phyloP scores from a whole-genome alignment of 1,140 invertebrate genomes.

The Pseudomyrmex dendroicus region DNA sequence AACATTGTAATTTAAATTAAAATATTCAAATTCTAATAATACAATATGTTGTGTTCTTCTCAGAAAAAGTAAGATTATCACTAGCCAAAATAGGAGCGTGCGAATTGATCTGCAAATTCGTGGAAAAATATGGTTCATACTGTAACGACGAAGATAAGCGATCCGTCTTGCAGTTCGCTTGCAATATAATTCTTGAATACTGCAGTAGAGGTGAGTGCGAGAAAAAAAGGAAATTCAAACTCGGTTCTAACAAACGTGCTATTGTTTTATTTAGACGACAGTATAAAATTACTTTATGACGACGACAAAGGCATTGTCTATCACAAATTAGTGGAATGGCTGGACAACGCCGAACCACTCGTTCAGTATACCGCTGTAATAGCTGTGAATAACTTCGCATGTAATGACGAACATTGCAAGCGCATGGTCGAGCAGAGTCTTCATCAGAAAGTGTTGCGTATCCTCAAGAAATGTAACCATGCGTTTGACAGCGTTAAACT shows the following conservation, averaged over 20 bases:
- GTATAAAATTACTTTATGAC: slow-evolving; percentile 92
- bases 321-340: slow-evolving; percentile 90
- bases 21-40: background rate
- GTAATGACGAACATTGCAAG: slow-evolving; percentile 93
- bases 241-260: background rate
- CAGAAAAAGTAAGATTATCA: slow-evolving; percentile 91
- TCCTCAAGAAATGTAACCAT: slow-evolving; percentile 86
- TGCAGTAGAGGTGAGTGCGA: slow-evolving; percentile 91
- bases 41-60: slow-evolving; percentile 8
- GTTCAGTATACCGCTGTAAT: slow-evolving; percentile 92
- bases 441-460: slow-evolving; percentile 89
- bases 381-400: slow-evolving; percentile 95
- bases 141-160: slow-evolving; percentile 89
- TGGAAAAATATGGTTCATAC: slow-evolving; percentile 89
- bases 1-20: background rate
- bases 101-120: slow-evolving; percentile 90
- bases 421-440: slow-evolving; percentile 93
- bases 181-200: slow-evolving; percentile 93
- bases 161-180: slow-evolving; percentile 92
- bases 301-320: slow-evolving; percentile 91
- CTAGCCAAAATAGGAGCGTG: slow-evolving; percentile 91
- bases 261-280: slow-evolving; percentile 88
- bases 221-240: background rate
- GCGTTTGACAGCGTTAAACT: slow-evolving; percentile 89
- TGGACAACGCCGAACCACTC: slow-evolving; percentile 90